Base-by-base conservation (phyloP, 2,797 vertebrate genomes). In the Alca torda region DNA sequence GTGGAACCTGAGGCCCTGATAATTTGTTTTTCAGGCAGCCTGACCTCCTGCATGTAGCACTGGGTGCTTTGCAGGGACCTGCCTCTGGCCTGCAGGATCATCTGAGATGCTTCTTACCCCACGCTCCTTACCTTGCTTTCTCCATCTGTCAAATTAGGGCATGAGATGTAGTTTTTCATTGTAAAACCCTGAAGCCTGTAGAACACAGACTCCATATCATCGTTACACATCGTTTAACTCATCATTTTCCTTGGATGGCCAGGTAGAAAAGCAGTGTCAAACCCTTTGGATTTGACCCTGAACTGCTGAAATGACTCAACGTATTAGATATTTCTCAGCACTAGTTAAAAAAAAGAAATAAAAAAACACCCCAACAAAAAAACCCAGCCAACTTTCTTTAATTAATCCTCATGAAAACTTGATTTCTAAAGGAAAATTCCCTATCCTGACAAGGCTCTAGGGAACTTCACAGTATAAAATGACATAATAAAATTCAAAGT, bases 401-500 rank as follows among this genome's bases (percentile, higher is more conserved):
- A 57, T 68, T 84, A 92, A 83, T 81, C 20, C 19, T 51, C 43
- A 72, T 28, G 48, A 90, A 72, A 79, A 83, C 31, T 91, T 87
- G 59, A 69, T 89, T 83, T 84, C 50, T 78, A 46, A 68, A 83
- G 72, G 75, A 84, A 85, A 63, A 11, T 92, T 74, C 26, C 7
- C 6, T 69, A 59, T 39, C 43, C 46, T 43, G 43, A 78, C 33
- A 76, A 75, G 13, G 28, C 46, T 72, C 50, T 41, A 23, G 60
- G 50, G 89, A 80, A 69, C 50, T 53, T 35, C 35, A 28, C 31
- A 69, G 35, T 25, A 26, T 41, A 69, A 79, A 93, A 83, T 2
- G 61, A 20, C 33, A 78, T 63, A 89, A 85, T 75, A 88, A 85
- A 92, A 92, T 72, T 96, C 75, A 91, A 93, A 93, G 75, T 92